A percentile compares a stretch with the other conserved stretches of the same genome.
These are phyloP conservation scores for Gerris lacustris DNA, from an alignment of 2,888 invertebrate genomes.

Conservation along the genomic window DNA sequence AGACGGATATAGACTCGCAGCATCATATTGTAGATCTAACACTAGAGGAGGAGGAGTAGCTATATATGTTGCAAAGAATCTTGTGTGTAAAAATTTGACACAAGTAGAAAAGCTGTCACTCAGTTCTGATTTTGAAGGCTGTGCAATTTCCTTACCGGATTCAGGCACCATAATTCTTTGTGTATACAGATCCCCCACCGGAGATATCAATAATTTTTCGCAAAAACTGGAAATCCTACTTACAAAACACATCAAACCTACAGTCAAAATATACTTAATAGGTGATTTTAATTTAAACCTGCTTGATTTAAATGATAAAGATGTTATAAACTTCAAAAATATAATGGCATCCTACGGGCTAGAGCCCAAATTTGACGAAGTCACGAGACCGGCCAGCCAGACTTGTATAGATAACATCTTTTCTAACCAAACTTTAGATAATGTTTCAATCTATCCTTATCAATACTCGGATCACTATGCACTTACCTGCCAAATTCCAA, in stretches of 20 bases:
- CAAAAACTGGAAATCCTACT: not conserved
- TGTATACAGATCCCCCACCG: not conserved
- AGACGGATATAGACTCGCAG: not conserved
- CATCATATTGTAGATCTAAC: not conserved
- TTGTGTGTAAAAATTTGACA: not conserved
- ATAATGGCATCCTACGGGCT: not conserved
- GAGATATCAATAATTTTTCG: not conserved
- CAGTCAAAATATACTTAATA: not conserved
- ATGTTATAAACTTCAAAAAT: not conserved
- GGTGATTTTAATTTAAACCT: not conserved
- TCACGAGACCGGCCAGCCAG: not conserved
- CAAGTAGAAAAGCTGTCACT: not conserved
- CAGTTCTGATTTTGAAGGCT: not conserved
- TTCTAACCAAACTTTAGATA: not conserved
- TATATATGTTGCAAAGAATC: not conserved
- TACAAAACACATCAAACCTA: not conserved
- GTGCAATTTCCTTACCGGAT: not conserved
- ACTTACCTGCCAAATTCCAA: not conserved
- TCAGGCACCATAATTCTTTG: not conserved
- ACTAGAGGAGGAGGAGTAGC: not conserved
- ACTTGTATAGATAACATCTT: slow-evolving; percentile 1
- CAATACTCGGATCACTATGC: not conserved
- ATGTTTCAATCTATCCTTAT: not conserved
- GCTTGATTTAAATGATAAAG: not conserved
- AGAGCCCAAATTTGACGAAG: not conserved